Percentiles rank a stretch among this genome's conserved stretches.
These are phyloP conservation scores for Tribolium madens DNA, from an alignment of 1,140 invertebrate species.

Conservation along the genomic window DNA sequence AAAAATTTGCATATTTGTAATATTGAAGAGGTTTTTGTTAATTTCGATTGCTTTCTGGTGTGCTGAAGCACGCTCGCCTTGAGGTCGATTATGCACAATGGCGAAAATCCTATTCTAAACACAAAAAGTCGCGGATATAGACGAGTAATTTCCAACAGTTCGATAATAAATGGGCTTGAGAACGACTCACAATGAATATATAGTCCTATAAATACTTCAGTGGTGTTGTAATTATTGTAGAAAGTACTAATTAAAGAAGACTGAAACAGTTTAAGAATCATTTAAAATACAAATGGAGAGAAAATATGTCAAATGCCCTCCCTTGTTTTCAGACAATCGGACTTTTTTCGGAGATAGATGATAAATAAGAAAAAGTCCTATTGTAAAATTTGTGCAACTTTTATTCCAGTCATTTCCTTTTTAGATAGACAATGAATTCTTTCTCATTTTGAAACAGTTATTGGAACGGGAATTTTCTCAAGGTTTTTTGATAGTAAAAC, in stretches of 20 bases:
- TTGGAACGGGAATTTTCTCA: not conserved
- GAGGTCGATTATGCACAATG: conserved; percentile 9
- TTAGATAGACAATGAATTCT: conserved; percentile 16
- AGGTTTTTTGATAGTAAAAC: not conserved
- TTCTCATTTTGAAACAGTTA: not conserved
- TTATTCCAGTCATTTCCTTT: conserved; percentile 13
- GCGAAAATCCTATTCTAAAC: not conserved
- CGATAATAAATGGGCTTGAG: conserved; percentile 6
- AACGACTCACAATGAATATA: conserved; percentile 14
- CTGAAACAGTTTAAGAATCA: not conserved
- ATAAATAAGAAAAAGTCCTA: conserved; percentile 2
- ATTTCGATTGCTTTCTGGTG: not conserved
- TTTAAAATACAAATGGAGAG: conserved; percentile 25
- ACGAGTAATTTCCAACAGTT: conserved; percentile 2
- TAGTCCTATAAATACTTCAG: conserved; percentile 17
- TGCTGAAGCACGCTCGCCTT: not conserved
- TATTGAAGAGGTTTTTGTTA: not conserved
- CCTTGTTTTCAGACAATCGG: not conserved
- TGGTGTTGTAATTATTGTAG: conserved; percentile 17
- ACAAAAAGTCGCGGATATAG: conserved; percentile 16
- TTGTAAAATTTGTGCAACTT: not conserved
- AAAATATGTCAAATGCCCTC: conserved; percentile 7
- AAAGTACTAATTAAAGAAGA: conserved; percentile 21
- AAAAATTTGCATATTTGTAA: conserved; percentile 11
- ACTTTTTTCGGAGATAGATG: not conserved